phyloP scores from a whole-genome alignment of 2,113 vertebrate species.

The Isichthys henryi region DNA sequence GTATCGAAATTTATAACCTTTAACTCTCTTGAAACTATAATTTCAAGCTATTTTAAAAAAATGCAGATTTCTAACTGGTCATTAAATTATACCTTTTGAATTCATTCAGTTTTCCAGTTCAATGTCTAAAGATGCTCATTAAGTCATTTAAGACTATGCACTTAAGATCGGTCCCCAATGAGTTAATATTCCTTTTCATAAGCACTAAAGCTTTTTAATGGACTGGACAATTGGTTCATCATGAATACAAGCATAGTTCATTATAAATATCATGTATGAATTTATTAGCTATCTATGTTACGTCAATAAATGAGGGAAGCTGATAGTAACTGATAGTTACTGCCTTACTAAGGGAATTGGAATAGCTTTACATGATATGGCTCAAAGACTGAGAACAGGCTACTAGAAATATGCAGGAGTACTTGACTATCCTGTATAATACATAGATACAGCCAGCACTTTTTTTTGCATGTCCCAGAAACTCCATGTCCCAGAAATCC shows the following conservation, averaged over 20 bases:
- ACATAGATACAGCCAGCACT: background rate
- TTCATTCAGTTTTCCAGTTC: background rate
- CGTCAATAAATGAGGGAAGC: background rate
- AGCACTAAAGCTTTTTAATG: background rate
- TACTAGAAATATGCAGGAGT: background rate
- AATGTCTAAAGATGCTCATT: background rate
- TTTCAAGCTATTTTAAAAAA: background rate
- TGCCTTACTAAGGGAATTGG: background rate
- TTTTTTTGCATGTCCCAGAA: background rate
- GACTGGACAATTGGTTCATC: background rate
- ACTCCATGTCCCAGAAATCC: background rate
- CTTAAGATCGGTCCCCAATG: background rate
- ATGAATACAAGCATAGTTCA: background rate
- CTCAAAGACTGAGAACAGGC: background rate
- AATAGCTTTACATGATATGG: background rate
- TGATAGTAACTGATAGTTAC: background rate
- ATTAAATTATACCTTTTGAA: background rate
- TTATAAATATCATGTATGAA: background rate
- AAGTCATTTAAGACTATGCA: background rate
- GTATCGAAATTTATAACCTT: background rate
- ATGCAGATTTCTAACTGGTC: background rate
- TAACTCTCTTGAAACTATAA: background rate
- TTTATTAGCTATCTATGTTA: background rate
- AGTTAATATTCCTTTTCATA: background rate
- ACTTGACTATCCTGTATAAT: background rate